Evolutionary conservation across 2,113 vertebrate species (phyloP).

Genomic region (Phalacrocorax brasilianus): DNA sequence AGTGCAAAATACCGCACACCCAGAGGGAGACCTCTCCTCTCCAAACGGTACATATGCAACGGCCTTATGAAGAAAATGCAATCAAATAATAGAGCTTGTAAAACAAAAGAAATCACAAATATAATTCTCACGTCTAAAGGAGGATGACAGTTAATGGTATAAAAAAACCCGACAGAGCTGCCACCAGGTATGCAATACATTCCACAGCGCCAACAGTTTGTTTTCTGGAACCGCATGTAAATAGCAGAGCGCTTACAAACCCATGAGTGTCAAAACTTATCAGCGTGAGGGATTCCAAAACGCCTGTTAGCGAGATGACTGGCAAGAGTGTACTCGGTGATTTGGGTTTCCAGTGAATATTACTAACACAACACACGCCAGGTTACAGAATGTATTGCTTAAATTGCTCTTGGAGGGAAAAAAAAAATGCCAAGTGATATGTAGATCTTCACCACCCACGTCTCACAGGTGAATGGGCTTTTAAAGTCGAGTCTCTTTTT

Average conservation of each 20-base stretch:
- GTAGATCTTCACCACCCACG: conserved; percentile 23
- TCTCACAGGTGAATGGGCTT: conserved; percentile 50
- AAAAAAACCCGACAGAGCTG: conserved; percentile 29
- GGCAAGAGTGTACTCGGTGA: conserved; percentile 31
- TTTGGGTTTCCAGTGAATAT: conserved; percentile 64
- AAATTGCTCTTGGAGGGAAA: conserved; percentile 40
- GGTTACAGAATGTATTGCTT: conserved; percentile 65
- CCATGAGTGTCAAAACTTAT: conserved; percentile 5
- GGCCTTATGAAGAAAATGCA: not conserved
- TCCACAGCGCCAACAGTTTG: conserved; percentile 68
- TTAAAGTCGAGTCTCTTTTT: conserved; percentile 40
- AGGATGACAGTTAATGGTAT: conserved; percentile 51
- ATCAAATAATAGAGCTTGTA: not conserved
- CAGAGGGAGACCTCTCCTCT: not conserved
- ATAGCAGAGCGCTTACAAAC: conserved; percentile 27
- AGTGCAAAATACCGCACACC: not conserved
- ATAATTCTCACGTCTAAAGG: conserved; percentile 39
- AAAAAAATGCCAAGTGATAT: conserved; percentile 31
- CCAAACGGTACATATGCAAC: not conserved
- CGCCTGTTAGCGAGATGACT: not conserved
- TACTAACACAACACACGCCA: conserved; percentile 57
- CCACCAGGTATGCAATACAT: conserved; percentile 31
- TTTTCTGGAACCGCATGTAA: conserved; percentile 43
- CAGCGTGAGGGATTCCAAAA: not conserved
- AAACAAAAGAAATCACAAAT: conserved; percentile 29